These are phyloP conservation scores for Agrypnia vestita DNA, from an alignment of 1,140 invertebrate species.

Conservation along the genomic window DNA sequence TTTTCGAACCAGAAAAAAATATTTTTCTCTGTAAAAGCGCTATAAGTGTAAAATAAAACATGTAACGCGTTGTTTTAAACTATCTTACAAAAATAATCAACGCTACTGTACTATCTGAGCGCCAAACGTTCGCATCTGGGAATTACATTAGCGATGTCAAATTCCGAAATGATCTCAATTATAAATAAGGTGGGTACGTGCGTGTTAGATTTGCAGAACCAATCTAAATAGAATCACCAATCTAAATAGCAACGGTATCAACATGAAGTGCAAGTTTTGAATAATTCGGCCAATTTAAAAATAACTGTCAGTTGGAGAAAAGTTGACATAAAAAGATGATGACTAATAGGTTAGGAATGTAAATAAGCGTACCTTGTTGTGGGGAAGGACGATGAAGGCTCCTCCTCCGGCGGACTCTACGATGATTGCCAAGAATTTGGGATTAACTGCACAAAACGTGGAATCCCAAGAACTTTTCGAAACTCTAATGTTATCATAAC, in stretches of 20 bases:
- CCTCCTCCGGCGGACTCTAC: slow-evolving; percentile 99
- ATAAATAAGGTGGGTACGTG: too few species aligned
- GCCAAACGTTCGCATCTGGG: too few species aligned
- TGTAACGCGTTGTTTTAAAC: too few species aligned
- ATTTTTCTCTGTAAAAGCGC: too few species aligned
- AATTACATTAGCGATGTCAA: too few species aligned
- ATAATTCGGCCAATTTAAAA: slow-evolving; percentile 34
- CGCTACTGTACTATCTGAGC: too few species aligned
- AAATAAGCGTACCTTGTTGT: slow-evolving; percentile 86
- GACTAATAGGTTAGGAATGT: slow-evolving; percentile 38
- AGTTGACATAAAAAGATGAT: slow-evolving; percentile 40
- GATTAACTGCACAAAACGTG: slow-evolving; percentile 98
- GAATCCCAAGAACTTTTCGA: slow-evolving; percentile 99
- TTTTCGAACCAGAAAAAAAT: too few species aligned
- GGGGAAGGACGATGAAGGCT: slow-evolving; percentile 97
- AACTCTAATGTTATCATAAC: slow-evolving; percentile 98
- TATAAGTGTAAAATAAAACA: too few species aligned
- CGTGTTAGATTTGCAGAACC: not conserved
- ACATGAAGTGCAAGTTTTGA: not conserved
- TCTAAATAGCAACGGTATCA: not conserved
- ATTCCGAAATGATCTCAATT: too few species aligned
- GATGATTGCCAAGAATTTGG: slow-evolving; percentile 99
- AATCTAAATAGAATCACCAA: not conserved
- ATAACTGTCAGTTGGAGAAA: slow-evolving; percentile 36
- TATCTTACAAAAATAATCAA: too few species aligned